Base-by-base conservation (phyloP, 2,888 invertebrate species). In the Timandra comae region DNA sequence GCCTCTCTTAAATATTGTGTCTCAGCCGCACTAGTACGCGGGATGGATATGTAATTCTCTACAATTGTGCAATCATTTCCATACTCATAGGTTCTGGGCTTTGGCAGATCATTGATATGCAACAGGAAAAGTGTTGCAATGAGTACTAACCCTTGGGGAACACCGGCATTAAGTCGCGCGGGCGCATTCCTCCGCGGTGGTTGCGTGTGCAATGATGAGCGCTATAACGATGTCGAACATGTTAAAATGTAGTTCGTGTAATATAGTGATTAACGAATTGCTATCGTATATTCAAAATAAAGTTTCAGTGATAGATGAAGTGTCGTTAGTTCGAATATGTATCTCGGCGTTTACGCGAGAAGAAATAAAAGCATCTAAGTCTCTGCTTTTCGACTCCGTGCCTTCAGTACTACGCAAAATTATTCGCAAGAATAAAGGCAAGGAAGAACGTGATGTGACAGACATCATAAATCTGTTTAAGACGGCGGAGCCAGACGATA, bases 351-450 rank as follows among this genome's bases (percentile, higher is more conserved):
- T 34, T 7, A 8, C 29, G 1, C 29, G 8, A 2, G 38, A 28
- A n/a, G 35, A 35, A 9, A 38, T 42, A 11, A 30, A 22, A 16
- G 27, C 21, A 4, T 37, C 41, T 1, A 41, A 38, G 19, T 30
- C 22, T 3, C 9, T 41, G 3, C 13, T 41, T 1, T 38, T 38
- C 21, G 38, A 38, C 4, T 38, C 38, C 2, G 19, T 38, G 1
- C 26, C 35, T 1, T 11, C 33, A 7, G 29, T 12, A 11, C 33
- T 33, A 10, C 33, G 29, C n/a, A 41, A 33, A 30, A 29, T 33
- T 10, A n/a, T 24, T 1, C 38, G 35, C 2, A 21, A 27, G 12
- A 33, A 33, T 7, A 25, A 33, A n/a, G 38, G 36, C 1, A 38
- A 38, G 10, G 29, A 33, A 10, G 34, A 24, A 5, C 27, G 31